Percentiles rank a stretch among this genome's conserved stretches.
phyloP scores from a whole-genome alignment of 2,797 vertebrate species.

The Serranus cabrilla region DNA sequence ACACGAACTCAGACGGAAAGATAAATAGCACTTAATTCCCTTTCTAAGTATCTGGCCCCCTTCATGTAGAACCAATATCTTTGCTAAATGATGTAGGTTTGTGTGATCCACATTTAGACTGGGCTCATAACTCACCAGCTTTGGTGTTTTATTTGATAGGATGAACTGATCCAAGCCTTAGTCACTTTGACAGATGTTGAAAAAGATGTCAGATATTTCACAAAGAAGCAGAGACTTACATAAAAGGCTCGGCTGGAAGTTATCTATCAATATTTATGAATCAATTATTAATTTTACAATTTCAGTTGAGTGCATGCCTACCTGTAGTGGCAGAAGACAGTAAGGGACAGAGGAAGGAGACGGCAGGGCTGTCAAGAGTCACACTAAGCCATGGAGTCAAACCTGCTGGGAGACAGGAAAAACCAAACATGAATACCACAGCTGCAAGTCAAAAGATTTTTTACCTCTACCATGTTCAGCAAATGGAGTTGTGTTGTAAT shows the following conservation, averaged over 20 bases:
- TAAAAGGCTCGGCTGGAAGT: not conserved
- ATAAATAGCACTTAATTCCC: not conserved
- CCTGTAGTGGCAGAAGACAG: conserved; percentile 58
- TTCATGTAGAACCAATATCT: not conserved
- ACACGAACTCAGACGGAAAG: not conserved
- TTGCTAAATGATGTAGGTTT: not conserved
- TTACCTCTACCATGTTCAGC: not conserved
- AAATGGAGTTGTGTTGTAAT: not conserved
- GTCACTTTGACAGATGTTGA: not conserved
- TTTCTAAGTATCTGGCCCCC: not conserved
- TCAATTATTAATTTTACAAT: not conserved
- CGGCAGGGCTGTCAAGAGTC: conserved; percentile 21
- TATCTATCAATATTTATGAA: not conserved
- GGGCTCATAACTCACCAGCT: not conserved
- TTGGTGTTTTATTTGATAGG: not conserved
- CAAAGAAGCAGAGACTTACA: not conserved
- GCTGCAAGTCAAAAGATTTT: not conserved
- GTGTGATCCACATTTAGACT: not conserved
- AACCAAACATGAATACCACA: not conserved
- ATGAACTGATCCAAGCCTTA: not conserved
- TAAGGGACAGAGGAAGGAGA: conserved; percentile 24
- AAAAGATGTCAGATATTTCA: not conserved
- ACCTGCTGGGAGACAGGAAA: conserved; percentile 42
- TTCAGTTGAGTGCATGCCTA: conserved; percentile 34
- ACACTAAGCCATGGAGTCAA: conserved; percentile 64